Conservation (phyloP, 1,140 invertebrate species). For the Heliconius himera region DNA sequence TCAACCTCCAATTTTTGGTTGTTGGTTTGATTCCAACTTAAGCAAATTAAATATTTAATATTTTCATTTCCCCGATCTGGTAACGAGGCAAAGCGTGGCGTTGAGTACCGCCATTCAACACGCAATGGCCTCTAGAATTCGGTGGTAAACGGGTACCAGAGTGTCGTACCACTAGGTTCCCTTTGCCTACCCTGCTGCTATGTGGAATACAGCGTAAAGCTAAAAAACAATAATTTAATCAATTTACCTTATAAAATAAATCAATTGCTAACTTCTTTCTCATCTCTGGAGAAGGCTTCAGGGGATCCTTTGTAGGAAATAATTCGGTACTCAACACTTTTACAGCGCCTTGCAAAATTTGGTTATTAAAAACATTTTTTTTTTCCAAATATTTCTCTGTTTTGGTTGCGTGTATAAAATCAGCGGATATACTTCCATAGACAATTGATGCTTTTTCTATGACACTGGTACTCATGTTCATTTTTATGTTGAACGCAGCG, state of each 20-base stretch:
- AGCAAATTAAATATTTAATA: too few species aligned
- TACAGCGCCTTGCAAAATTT: constrained; percentile 82
- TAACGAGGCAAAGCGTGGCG: too few species aligned
- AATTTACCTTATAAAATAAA: constrained; percentile 88
- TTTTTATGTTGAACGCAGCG: constrained; percentile 88
- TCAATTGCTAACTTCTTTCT: constrained; percentile 85
- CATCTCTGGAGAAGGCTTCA: constrained; percentile 85
- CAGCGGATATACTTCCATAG: constrained; percentile 86
- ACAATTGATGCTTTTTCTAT: constrained; percentile 71
- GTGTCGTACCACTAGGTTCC: too few species aligned
- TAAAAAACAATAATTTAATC: constrained; percentile 6
- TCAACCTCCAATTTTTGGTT: too few species aligned
- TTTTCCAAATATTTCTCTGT: constrained; percentile 86
- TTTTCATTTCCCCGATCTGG: too few species aligned
- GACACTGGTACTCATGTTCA: constrained; percentile 71
- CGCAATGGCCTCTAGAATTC: too few species aligned
- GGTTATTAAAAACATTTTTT: constrained; percentile 79
- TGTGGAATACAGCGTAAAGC: too few species aligned
- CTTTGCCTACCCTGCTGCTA: too few species aligned
- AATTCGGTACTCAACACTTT: constrained; percentile 83
- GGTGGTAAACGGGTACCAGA: too few species aligned
- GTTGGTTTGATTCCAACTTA: too few species aligned
- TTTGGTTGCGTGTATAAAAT: constrained; percentile 86
- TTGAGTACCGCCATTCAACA: too few species aligned
- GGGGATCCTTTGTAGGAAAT: constrained; percentile 83